phyloP scores from a whole-genome alignment of 2,888 invertebrate species.

The Acronicta psi region DNA sequence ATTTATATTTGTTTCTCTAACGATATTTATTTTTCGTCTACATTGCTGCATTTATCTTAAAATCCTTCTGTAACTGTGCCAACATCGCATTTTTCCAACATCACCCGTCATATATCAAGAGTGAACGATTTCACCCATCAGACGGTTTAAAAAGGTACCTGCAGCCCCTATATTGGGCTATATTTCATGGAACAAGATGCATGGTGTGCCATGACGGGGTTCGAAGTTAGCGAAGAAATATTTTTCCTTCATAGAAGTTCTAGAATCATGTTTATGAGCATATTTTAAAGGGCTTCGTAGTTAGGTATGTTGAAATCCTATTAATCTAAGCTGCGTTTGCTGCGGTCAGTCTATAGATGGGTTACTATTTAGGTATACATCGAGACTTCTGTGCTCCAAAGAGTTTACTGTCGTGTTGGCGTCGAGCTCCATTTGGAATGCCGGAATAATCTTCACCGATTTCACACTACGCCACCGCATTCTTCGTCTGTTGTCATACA shows the following conservation, averaged over 20 bases:
- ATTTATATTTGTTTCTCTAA: too few relatives aligned
- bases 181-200: slow-evolving; percentile 58
- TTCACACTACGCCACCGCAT: too few relatives aligned
- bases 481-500: too few relatives aligned
- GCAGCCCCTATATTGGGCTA: slow-evolving; percentile 52
- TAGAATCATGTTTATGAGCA: background rate
- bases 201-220: slow-evolving; percentile 45
- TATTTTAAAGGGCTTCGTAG: too few relatives aligned
- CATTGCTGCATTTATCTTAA: slow-evolving; percentile 14
- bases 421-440: too few relatives aligned
- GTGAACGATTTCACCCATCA: slow-evolving; percentile 56
- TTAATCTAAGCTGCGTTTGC: too few relatives aligned
- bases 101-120: slow-evolving; percentile 49
- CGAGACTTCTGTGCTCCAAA: too few relatives aligned
- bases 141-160: slow-evolving; percentile 51
- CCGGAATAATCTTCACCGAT: too few relatives aligned
- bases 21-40: slow-evolving; percentile 3
- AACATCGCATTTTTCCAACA: slow-evolving; percentile 48
- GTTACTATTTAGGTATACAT: too few relatives aligned
- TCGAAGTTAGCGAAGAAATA: slow-evolving; percentile 24
- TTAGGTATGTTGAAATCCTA: too few relatives aligned
- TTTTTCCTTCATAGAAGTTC: slow-evolving; percentile 21
- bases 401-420: too few relatives aligned
- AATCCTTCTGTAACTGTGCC: slow-evolving; percentile 10
- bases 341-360: too few relatives aligned